Percentiles rank a stretch among this genome's conserved stretches.
phyloP scores from a whole-genome alignment of 2,888 invertebrate genomes.

The Hydriomena furcata region DNA sequence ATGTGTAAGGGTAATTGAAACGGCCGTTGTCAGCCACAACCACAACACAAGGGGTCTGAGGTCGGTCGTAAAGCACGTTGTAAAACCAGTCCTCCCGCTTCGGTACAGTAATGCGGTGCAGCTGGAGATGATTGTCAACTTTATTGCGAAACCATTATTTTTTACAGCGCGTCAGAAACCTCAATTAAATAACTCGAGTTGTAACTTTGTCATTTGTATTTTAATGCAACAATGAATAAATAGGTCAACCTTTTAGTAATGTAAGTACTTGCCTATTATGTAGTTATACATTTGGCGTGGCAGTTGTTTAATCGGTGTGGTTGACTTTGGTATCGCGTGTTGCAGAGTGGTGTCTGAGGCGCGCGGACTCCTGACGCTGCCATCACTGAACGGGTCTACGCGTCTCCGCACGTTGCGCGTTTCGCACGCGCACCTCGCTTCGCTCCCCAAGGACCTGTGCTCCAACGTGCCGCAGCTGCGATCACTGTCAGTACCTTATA shows the following conservation, averaged over 20 bases:
- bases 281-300: not conserved
- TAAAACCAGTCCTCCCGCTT: conserved; percentile 13
- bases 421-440: conserved; percentile 90
- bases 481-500: conserved; percentile 88
- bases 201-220: too few species aligned
- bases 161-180: conserved; percentile 16
- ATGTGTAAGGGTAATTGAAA: too few species aligned
- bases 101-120: conserved; percentile 14
- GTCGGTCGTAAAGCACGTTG: conserved; percentile 26
- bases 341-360: conserved; percentile 94
- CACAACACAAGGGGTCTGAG: too few species aligned
- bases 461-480: conserved; percentile 89
- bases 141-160: conserved; percentile 27
- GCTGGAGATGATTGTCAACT: conserved; percentile 24
- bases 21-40: not conserved
- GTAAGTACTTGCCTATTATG: not conserved
- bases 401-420: conserved; percentile 91
- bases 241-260: too few species aligned
- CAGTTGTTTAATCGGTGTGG: not conserved
- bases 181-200: too few species aligned
- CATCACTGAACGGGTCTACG: conserved; percentile 90
- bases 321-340: conserved; percentile 26
- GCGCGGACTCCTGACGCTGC: conserved; percentile 90
- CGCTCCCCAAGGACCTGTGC: conserved; percentile 90
- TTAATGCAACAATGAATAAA: too few species aligned